A percentile compares a stretch with the other conserved stretches of the same genome.
phyloP scores from a whole-genome alignment of 2,113 vertebrate genomes.

The Herpetotheres cachinnans region DNA sequence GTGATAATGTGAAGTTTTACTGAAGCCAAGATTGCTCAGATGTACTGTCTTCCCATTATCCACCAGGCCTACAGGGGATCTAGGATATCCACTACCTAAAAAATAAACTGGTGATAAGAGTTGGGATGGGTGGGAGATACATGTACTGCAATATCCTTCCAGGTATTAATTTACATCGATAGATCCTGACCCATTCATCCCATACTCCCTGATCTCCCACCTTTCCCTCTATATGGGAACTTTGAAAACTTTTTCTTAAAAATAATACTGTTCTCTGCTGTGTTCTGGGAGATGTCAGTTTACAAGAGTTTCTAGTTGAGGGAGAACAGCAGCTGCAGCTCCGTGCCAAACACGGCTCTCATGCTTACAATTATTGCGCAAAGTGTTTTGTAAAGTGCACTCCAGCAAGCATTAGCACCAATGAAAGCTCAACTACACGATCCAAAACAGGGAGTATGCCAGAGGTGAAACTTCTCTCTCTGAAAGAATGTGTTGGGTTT shows the following conservation, averaged over 20 bases:
- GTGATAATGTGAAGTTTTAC: background rate
- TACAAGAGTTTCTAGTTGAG: background rate
- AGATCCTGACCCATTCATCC: background rate
- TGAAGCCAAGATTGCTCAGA: background rate
- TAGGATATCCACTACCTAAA: background rate
- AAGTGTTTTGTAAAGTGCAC: background rate
- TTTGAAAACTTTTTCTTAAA: background rate
- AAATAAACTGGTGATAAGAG: background rate
- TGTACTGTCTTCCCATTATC: background rate
- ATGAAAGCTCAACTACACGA: background rate
- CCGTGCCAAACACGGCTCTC: background rate
- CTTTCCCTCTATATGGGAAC: background rate
- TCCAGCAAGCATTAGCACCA: background rate
- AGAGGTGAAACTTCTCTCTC: background rate
- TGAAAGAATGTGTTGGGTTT: accelerated
- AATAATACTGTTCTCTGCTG: background rate
- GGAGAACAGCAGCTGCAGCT: background rate
- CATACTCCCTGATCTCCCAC: accelerated
- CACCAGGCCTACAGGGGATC: background rate
- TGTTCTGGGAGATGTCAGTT: background rate
- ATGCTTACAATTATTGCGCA: background rate
- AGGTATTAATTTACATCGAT: accelerated
- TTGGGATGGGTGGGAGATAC: accelerated
- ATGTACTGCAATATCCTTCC: background rate
- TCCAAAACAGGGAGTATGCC: background rate